phyloP scores from a whole-genome alignment of 2,888 invertebrate species.

The Empis livida region DNA sequence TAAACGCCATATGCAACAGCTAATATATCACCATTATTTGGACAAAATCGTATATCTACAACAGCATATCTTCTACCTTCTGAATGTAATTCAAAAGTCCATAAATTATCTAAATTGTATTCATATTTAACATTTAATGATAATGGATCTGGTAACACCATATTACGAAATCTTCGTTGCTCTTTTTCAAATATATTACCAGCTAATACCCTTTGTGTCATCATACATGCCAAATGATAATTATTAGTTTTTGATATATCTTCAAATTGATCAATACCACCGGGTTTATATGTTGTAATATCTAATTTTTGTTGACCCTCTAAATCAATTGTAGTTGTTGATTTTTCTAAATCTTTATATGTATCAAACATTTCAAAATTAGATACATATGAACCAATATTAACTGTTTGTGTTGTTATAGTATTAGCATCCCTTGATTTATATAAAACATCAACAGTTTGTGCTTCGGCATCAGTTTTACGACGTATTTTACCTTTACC shows the following conservation, averaged over 20 bases:
- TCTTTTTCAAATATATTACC: conserved; percentile 50
- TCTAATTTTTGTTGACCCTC: conserved; percentile 39
- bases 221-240: conserved; percentile 49
- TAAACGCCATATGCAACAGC: conserved; percentile 65
- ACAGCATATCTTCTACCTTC: conserved; percentile 42
- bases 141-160: conserved; percentile 46
- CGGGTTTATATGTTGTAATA: conserved; percentile 27
- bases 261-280: conserved; percentile 24
- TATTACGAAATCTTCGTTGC: conserved; percentile 58
- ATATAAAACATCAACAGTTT: conserved; percentile 46
- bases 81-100: conserved; percentile 46
- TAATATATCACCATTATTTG: conserved; percentile 52
- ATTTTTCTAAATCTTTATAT: conserved; percentile 38
- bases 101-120: conserved; percentile 52
- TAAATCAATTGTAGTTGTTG: conserved; percentile 21
- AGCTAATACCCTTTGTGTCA: conserved; percentile 59
- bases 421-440: conserved; percentile 54
- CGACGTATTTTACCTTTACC: conserved; percentile 57
- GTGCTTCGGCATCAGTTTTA: conserved; percentile 52
- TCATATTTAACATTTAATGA: conserved; percentile 50
- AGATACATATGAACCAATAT: conserved; percentile 53
- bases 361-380: conserved; percentile 70
- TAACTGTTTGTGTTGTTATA: conserved; percentile 39
- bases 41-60: conserved; percentile 51
- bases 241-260: conserved; percentile 19